These are phyloP conservation scores for Shinisaurus crocodilurus DNA, from an alignment of 2,113 vertebrate genomes.

Conservation along the genomic window DNA sequence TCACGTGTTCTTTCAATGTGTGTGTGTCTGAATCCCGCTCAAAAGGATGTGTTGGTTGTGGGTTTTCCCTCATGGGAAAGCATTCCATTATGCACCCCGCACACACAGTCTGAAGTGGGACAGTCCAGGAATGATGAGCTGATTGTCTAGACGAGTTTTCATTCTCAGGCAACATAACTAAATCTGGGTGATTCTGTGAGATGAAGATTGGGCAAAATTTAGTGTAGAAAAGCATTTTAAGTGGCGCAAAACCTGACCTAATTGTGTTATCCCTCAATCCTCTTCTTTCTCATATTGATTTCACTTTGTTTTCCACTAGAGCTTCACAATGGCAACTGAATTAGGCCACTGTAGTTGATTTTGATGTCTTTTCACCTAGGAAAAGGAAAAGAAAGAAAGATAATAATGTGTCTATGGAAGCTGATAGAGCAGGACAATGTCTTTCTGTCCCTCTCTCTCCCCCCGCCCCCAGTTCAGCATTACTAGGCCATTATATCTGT, in stretches of 20 bases:
- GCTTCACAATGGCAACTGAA: constrained; percentile 65
- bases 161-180: not conserved
- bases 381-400: constrained; percentile 28
- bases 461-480: not conserved
- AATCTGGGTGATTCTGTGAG: constrained; percentile 2
- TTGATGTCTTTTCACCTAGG: constrained; percentile 61
- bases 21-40: too few relatives aligned
- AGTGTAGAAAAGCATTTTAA: constrained; percentile 66
- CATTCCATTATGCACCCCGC: not conserved
- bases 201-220: constrained; percentile 39
- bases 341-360: constrained; percentile 74
- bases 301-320: constrained; percentile 69
- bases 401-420: constrained; percentile 47
- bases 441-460: not conserved
- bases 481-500: constrained; percentile 30
- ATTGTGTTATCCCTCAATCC: constrained; percentile 71
- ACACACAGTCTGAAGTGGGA: not conserved
- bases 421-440: constrained; percentile 52
- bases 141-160: not conserved
- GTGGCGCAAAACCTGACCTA: constrained; percentile 62
- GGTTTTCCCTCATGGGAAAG: not conserved
- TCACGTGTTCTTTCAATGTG: too few relatives aligned
- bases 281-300: constrained; percentile 72
- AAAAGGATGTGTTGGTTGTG: not conserved
- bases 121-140: not conserved